Evolutionary conservation across 2,888 invertebrate genomes (phyloP), one percentile per base, ranked within the genome.

Genomic region (Drosophila putrida): DNA sequence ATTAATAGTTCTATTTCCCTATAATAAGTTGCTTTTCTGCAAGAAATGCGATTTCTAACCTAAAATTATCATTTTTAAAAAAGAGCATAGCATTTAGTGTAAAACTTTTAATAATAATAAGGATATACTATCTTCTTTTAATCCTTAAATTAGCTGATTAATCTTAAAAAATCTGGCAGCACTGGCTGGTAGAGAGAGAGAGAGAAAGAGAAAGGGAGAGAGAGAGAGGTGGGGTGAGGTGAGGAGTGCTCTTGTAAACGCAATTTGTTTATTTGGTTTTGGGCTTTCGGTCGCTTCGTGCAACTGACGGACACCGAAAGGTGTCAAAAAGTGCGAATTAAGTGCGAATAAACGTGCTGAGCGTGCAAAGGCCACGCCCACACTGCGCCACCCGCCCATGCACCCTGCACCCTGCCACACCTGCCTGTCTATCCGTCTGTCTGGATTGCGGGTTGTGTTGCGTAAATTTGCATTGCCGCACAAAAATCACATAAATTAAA

Each of bases 301-400:
- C 76, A 57, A 44, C 75, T 63, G 68, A 76, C 60, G 65, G 67
- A 77, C 63, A 72, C 36, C 69, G 63, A 85, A 88, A 84, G 88
- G 84, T 84, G 84, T 84, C 84, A 84, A 88, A 84, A 84, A 84
- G 86, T 84, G 84, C 84, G 86, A 84, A 84, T 84, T 88, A 84
- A 88, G 84, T 88, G 88, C 84, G 84, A 84, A 85, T 87, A 87
- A 83, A 83, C 83, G 83, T 87, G 83, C 85, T 83, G 83, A 87
- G 85, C 82, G 83, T 84, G 88, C 83, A 75, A 47, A 28, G 67
- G 38, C 71, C 71, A 76, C 78, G 72, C 77, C 70, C 70, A 41
- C 57, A 33, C 13, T 20, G 35, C 58, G 35, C 58, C 31, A 33
- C 13, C 33, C 25, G 33, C 15, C 31, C 10, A 28, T 6, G 4